Evolutionary conservation across 2,113 vertebrate species (phyloP), one percentile per base, ranked within the genome.

Genomic region (Taurulus bubalis): DNA sequence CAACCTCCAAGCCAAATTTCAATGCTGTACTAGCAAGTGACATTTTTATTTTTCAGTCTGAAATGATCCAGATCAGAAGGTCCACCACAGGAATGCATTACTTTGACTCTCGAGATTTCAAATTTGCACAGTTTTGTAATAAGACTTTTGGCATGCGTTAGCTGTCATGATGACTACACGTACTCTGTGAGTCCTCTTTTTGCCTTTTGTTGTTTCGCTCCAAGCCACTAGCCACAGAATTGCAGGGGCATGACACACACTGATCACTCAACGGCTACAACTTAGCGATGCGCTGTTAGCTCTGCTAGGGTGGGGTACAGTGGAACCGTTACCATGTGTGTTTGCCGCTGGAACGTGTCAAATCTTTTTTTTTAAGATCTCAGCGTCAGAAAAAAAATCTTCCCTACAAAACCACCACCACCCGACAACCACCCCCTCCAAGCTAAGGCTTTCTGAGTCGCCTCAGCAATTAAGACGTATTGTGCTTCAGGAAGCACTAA

Each of bases 181-280:
- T 30, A 81, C 73, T 79, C 72, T 77, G 66, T 75, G 71, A 89
- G 75, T 85, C 59, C 26, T 83, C 63, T 72, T 73, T 84, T 85
- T 74, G 66, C 85, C 85, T 85, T 82, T 74, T 84, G 77, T 85
- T 91, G 75, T 90, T 85, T 85, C 62, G 71, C 80, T 89, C 76
- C 77, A 79, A 92, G 88, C 87, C 85, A 70, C 77, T 30, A 65
- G 78, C 91, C 88, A 63, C 87, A 90, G 71, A 92, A 85, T 69
- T 87, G 78, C 85, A 66, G 59, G 83, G 85, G 87, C 80, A 79
- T 86, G 79, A 84, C 85, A 86, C 36, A 34, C 47, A 53, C 20
- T 49, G 73, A 83, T 89, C 85, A 82, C 81, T 85, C 75, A 32
- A 47, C 71, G 78, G 72, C 85, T 71, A 65, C 67, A 67, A 42